A percentile compares a stretch with the other conserved stretches of the same genome.
These are phyloP conservation scores for Lacerta bilineata DNA, from an alignment of 2,797 vertebrate genomes.

Conservation along the genomic window DNA sequence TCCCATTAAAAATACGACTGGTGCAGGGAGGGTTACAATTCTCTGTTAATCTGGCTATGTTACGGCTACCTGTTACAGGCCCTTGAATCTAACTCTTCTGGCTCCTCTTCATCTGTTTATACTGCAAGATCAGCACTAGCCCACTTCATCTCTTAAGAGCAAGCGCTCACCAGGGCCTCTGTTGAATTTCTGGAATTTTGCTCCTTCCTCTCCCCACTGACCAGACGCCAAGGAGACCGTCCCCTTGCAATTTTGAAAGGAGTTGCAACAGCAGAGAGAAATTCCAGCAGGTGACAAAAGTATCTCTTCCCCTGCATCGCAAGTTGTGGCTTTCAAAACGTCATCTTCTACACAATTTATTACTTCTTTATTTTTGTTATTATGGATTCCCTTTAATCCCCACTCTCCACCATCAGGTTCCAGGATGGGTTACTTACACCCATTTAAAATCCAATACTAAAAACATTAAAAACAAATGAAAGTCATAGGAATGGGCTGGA, in stretches of 20 bases:
- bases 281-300: neutral
- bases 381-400: too few relatives aligned
- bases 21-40: neutral
- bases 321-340: neutral
- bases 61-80: neutral
- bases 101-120: conserved; percentile 43
- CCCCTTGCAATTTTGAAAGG: neutral
- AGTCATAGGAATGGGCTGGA: too few relatives aligned
- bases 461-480: too few relatives aligned
- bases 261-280: neutral
- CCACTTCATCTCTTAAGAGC: neutral
- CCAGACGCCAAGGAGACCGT: neutral
- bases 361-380: too few relatives aligned
- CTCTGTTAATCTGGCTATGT: neutral
- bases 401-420: too few relatives aligned
- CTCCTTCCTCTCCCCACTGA: conserved; percentile 24
- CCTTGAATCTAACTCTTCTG: conserved; percentile 21
- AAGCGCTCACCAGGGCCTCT: conserved; percentile 43
- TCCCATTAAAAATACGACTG: neutral
- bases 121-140: neutral
- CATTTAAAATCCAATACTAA: too few relatives aligned
- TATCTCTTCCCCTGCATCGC: neutral
- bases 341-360: conserved; percentile 1
- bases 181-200: conserved; percentile 3
- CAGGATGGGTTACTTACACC: too few relatives aligned